phyloP scores from a whole-genome alignment of 2,113 vertebrate species.

The Danio rerio region DNA sequence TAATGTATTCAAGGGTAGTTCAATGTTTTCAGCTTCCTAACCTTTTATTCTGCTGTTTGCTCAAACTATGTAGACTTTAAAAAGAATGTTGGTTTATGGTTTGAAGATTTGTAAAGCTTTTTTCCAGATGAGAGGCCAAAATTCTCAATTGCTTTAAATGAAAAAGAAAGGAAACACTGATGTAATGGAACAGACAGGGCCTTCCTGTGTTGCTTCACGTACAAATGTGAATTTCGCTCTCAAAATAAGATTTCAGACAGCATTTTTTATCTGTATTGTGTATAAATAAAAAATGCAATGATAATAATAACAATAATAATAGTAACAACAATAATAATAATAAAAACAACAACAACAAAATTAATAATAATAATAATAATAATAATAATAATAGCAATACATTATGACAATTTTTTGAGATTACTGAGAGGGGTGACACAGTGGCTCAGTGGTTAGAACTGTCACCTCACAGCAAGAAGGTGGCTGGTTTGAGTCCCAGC shows the following conservation, averaged over 20 bases:
- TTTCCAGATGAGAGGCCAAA: not conserved
- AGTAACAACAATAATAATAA: no score
- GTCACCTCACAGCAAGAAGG: no score
- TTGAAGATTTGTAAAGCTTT: not conserved
- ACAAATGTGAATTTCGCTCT: constrained; percentile 10
- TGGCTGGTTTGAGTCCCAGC: no score
- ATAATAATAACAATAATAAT: no score
- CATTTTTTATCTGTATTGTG: no score
- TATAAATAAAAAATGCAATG: no score
- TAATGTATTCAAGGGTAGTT: constrained; percentile 4
- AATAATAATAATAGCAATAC: no score
- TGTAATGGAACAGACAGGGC: not conserved
- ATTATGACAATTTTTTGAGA: no score
- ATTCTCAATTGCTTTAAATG: not conserved
- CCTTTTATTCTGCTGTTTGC: not conserved
- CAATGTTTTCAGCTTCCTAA: not conserved
- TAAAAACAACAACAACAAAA: no score
- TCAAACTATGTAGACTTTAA: not conserved
- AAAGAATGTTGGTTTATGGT: not conserved
- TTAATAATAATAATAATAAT: no score
- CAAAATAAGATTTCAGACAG: not conserved
- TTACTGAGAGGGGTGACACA: no score
- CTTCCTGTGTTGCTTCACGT: not conserved
- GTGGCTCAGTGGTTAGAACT: no score
- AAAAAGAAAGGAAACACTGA: not conserved